A percentile compares a stretch with the other conserved stretches of the same genome.
Evolutionary conservation across 2,797 vertebrate species (phyloP).

Genomic region (Pipistrellus nathusii): DNA sequence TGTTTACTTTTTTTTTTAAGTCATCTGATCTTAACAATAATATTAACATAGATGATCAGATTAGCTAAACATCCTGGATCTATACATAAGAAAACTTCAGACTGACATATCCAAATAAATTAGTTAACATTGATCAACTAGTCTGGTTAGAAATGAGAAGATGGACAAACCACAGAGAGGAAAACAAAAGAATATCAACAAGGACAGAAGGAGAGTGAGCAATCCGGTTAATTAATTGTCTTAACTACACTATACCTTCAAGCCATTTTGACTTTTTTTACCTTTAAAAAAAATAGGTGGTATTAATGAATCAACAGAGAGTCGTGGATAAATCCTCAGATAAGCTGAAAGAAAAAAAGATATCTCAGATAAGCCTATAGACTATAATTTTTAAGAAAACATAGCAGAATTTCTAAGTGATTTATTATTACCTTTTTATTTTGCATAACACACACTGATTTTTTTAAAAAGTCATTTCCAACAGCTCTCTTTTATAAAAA

Average conservation of each 20-base stretch:
- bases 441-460: not conserved
- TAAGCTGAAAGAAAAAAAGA: not conserved
- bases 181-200: not conserved
- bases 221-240: not conserved
- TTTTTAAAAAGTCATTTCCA: not conserved
- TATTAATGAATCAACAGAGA: not conserved
- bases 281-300: not conserved
- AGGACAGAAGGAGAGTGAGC: not conserved
- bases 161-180: not conserved
- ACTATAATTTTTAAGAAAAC: not conserved
- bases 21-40: constrained; percentile 44
- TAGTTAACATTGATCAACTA: not conserved
- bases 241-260: not conserved
- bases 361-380: not conserved
- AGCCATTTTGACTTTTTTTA: not conserved
- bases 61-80: not conserved
- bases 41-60: constrained; percentile 40
- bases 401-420: constrained; percentile 10
- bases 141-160: constrained; percentile 20
- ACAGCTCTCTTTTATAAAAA: not conserved
- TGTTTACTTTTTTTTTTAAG: not conserved
- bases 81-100: constrained; percentile 26
- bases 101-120: constrained; percentile 21
- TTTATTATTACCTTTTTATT: not conserved
- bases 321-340: not conserved